Percentiles rank a stretch among this genome's conserved stretches.
These are phyloP conservation scores for Opisthograptis luteolata DNA, from an alignment of 2,888 invertebrate genomes.

Conservation along the genomic window DNA sequence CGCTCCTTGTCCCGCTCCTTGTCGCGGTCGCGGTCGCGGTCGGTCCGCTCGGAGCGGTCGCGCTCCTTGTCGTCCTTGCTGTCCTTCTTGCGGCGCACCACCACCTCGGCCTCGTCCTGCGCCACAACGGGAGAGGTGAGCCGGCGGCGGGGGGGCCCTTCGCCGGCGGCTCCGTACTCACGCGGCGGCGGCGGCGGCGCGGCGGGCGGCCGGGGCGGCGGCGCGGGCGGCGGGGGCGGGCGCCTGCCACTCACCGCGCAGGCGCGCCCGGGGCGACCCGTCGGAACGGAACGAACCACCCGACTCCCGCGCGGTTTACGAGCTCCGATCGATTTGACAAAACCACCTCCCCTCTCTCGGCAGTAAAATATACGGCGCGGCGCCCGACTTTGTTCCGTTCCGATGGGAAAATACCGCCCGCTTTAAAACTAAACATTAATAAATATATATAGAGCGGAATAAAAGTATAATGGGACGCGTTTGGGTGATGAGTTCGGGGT, in stretches of 20 bases:
- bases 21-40: slow-evolving; percentile 36
- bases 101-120: slow-evolving; percentile 88
- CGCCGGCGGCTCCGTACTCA: slow-evolving; percentile 6
- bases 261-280: slow-evolving; percentile 17
- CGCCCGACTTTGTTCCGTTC: no score
- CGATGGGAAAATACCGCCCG: no score
- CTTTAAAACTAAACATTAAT: no score
- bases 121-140: slow-evolving; percentile 44
- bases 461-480: no score
- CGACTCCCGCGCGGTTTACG: no score
- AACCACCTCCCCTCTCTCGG: no score
- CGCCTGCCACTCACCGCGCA: slow-evolving; percentile 37
- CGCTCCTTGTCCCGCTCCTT: slow-evolving; percentile 30
- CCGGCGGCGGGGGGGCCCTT: no score
- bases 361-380: no score
- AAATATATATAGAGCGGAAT: no score
- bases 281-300: no score
- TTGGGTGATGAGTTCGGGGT: no score
- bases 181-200: background rate
- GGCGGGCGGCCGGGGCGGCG: background rate
- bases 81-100: slow-evolving; percentile 79
- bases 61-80: slow-evolving; percentile 55
- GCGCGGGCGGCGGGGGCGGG: background rate
- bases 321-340: no score
- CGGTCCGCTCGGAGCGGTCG: slow-evolving; percentile 49